phyloP scores from a whole-genome alignment of 2,888 invertebrate species.

The Noctuana brunneofusca region DNA sequence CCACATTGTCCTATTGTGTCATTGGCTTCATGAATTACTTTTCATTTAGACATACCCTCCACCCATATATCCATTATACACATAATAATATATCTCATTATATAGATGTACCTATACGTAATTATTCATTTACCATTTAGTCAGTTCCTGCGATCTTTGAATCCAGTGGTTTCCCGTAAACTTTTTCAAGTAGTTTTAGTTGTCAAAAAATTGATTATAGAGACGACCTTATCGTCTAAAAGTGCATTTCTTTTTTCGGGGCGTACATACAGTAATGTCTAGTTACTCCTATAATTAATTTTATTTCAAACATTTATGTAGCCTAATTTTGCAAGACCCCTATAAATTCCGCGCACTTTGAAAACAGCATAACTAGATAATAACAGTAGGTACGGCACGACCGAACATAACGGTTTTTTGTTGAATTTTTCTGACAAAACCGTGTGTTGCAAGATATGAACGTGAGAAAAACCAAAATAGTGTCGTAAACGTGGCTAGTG shows the following conservation, averaged over 20 bases:
- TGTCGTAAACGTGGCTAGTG: slow-evolving; percentile 40
- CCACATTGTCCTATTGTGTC: too few species aligned
- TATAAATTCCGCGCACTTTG: neutral
- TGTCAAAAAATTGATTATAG: too few species aligned
- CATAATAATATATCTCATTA: too few species aligned
- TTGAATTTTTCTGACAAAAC: slow-evolving; percentile 21
- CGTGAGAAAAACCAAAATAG: slow-evolving; percentile 46
- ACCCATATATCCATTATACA: too few species aligned
- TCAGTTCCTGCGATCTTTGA: too few species aligned
- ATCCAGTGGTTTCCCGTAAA: too few species aligned
- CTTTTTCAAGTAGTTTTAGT: too few species aligned
- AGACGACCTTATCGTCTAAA: too few species aligned
- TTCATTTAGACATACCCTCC: too few species aligned
- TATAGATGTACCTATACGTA: too few species aligned
- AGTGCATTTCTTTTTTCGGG: neutral
- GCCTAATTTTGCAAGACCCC: neutral
- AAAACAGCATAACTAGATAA: neutral
- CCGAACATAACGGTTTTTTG: slow-evolving; percentile 2
- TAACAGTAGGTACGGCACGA: neutral
- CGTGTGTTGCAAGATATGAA: slow-evolving; percentile 38
- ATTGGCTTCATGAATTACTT: too few species aligned
- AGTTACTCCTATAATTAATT: neutral
- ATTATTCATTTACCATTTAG: too few species aligned
- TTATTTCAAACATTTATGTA: neutral
- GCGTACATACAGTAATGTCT: neutral